Evolutionary conservation across 2,113 vertebrate genomes (phyloP).

Genomic region (Varanus komodoensis): DNA sequence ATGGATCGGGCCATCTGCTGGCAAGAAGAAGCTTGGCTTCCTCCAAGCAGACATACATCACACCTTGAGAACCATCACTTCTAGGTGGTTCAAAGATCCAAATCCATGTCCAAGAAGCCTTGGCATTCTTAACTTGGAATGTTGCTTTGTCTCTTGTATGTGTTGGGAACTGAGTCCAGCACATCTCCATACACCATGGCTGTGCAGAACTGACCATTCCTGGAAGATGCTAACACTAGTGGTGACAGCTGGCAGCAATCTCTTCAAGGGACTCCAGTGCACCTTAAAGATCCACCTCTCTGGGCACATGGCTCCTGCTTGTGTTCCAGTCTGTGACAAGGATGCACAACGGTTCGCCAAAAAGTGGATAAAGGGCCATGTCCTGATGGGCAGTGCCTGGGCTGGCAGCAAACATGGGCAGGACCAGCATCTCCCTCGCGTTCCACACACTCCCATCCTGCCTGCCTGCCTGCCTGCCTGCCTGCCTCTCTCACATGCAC

Average conservation of each 20-base stretch:
- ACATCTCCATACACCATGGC: no score
- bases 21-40: neutral
- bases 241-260: neutral
- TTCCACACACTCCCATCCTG: no score
- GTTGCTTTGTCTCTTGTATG: no score
- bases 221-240: neutral
- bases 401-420: no score
- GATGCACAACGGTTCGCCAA: neutral
- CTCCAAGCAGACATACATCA: no score
- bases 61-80: neutral
- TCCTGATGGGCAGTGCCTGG: no score
- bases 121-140: neutral
- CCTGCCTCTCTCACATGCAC: no score
- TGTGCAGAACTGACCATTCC: neutral
- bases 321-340: neutral
- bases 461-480: no score
- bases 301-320: neutral
- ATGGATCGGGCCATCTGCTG: neutral
- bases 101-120: neutral
- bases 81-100: neutral
- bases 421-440: no score
- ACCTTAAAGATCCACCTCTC: neutral
- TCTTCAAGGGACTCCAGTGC: neutral
- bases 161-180: neutral
- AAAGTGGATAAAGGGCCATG: no score